Evolutionary conservation across 2,113 vertebrate species (phyloP), one percentile per base, ranked within the genome.

Genomic region (Romanogobio albipinnatus): DNA sequence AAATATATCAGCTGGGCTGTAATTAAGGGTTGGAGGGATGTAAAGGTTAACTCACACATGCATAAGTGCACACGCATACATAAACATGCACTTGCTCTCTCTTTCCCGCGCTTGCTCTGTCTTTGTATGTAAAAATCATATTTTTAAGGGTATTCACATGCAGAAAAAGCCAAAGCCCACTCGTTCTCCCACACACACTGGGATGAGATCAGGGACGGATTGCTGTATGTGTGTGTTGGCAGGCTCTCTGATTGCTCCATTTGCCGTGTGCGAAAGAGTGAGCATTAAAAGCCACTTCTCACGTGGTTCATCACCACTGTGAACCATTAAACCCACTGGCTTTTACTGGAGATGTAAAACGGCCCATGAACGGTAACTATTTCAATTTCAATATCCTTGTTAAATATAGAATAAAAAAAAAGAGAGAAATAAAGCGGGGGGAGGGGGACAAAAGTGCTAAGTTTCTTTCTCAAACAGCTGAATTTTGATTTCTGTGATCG

Each of bases 11-110:
- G 91, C 91, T 87, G 84, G 89, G 87, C 85, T 83, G 86, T 89
- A 91, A 92, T 92, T 91, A 94, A 94, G 93, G 93, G 92, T 92
- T 92, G 90, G 87, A 83, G 89, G 91, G 91, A 91, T 87, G 89
- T 92, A 93, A 94, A 95, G 93, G 91, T 93, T 93, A 93, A 90
- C 86, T 89, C 86, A 75, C 84, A 89, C 76, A 88, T 66, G 61
- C 78, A 83, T 7, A 86, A 71, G 47, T 14, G 51, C 84, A 59
- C 62, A 49, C 73, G 74, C 22, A 87, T 71, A 84, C 74, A 85
- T 59, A 85, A 76, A 85, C 64, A 86, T 75, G 84, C 76, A 83
- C 82, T 87, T 83, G 88, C 86, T 89, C 26, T 82, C 71, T 51
- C 76, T 86, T 73, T 70, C 3, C 13, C n/a, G 83, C 82, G 87